A percentile compares a stretch with the other conserved stretches of the same genome.
Conservation (phyloP, 1,140 invertebrate genomes). For the Geopemphigus sp. region DNA sequence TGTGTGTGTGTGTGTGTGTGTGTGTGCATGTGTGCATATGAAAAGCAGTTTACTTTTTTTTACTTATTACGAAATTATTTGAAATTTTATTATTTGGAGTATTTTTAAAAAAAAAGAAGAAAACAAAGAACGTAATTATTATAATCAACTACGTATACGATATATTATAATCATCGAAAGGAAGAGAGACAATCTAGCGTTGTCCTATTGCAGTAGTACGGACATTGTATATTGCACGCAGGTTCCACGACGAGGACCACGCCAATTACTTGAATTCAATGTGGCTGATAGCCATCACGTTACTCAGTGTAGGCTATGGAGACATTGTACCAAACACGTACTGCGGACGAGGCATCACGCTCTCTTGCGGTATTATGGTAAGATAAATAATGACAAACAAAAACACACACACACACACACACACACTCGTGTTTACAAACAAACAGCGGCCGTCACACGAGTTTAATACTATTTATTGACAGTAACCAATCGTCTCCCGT, state of each 20-base stretch:
- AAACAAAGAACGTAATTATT: neutral
- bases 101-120: neutral
- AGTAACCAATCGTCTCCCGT: neutral
- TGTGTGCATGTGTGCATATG: too few species aligned
- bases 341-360: conserved; percentile 86
- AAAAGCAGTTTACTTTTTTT: neutral
- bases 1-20: too few species aligned
- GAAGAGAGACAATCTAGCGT: neutral
- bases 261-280: conserved; percentile 88
- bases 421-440: neutral
- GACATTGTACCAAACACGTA: conserved; percentile 94
- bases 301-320: conserved; percentile 76
- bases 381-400: conserved; percentile 55
- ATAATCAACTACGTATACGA: neutral
- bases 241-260: conserved; percentile 83
- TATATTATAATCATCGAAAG: neutral
- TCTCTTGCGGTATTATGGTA: conserved; percentile 91
- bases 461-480: conserved; percentile 1
- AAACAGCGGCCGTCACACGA: neutral
- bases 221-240: conserved; percentile 55
- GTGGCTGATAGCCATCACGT: conserved; percentile 90
- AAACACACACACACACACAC: conserved; percentile 14
- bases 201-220: neutral
- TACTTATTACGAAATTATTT: neutral
- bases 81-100: conserved; percentile 1